phyloP scores from a whole-genome alignment of 2,888 invertebrate genomes.

The Tenodera sinensis region DNA sequence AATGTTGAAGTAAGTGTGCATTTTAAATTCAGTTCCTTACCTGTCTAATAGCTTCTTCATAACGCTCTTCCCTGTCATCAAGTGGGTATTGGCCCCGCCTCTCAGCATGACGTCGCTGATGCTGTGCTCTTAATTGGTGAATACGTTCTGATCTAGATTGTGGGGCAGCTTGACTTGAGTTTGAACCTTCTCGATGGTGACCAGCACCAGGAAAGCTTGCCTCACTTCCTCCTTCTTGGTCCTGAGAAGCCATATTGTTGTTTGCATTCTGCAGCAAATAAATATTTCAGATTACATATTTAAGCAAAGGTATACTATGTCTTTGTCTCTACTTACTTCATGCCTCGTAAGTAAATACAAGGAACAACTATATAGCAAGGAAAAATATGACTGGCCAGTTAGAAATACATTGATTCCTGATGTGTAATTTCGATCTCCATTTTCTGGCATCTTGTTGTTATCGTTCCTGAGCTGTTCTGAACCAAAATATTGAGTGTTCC shows the following conservation, averaged over 20 bases:
- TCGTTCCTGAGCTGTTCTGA: too few species aligned
- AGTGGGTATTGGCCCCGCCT: slow-evolving; percentile 56
- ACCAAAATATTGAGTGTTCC: too few species aligned
- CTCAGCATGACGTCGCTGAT: slow-evolving; percentile 55
- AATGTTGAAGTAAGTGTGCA: too few species aligned
- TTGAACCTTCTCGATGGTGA: slow-evolving; percentile 25
- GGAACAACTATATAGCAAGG: too few species aligned
- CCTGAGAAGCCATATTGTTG: not conserved
- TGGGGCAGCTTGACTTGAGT: slow-evolving; percentile 6
- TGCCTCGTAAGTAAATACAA: too few species aligned
- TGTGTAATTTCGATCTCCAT: too few species aligned
- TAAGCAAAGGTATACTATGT: too few species aligned
- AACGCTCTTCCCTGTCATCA: slow-evolving; percentile 51
- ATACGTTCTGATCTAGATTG: slow-evolving; percentile 45
- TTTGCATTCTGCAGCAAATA: not conserved
- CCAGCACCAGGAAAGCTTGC: not conserved
- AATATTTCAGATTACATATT: too few species aligned
- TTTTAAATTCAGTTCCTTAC: slow-evolving; percentile 36
- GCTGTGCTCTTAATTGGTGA: slow-evolving; percentile 50
- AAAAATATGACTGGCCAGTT: too few species aligned
- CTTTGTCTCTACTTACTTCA: too few species aligned
- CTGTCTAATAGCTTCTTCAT: slow-evolving; percentile 46
- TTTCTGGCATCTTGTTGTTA: too few species aligned
- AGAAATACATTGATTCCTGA: too few species aligned
- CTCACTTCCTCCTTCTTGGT: not conserved